Evolutionary conservation across 2,797 vertebrate genomes (phyloP).

Genomic region (Enteromius argenteus): DNA sequence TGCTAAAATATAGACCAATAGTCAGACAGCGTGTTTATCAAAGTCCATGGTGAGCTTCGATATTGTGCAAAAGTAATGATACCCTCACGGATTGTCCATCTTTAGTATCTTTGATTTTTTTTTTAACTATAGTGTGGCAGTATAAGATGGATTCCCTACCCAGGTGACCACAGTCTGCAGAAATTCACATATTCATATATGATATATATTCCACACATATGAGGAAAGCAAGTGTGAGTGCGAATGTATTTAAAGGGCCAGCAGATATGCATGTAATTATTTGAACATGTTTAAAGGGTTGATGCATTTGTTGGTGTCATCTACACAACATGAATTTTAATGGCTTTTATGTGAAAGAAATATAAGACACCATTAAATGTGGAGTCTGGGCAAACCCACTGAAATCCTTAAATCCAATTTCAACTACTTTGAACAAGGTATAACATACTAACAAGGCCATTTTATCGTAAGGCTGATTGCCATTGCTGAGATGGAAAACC

Average conservation of each 20-base stretch:
- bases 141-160: slow-evolving; percentile 56
- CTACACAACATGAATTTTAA: slow-evolving; percentile 49
- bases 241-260: slow-evolving; percentile 64
- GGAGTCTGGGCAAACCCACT: slow-evolving; percentile 55
- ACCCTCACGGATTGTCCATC: slow-evolving; percentile 59
- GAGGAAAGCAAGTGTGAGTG: slow-evolving; percentile 50
- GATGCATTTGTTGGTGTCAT: slow-evolving; percentile 63
- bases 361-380: slow-evolving; percentile 44
- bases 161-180: slow-evolving; percentile 59
- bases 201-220: slow-evolving; percentile 33
- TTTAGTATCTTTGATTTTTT: slow-evolving; percentile 50
- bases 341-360: slow-evolving; percentile 37
- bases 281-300: slow-evolving; percentile 66
- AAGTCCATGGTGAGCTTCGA: slow-evolving; percentile 54
- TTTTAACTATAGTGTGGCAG: slow-evolving; percentile 55
- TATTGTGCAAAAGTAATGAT: slow-evolving; percentile 59
- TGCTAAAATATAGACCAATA: slow-evolving; percentile 46
- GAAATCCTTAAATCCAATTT: slow-evolving; percentile 18
- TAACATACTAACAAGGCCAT: slow-evolving; percentile 30
- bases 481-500: slow-evolving; percentile 39
- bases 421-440: slow-evolving; percentile 15
- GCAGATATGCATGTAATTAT: slow-evolving; percentile 56
- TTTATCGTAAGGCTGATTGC: slow-evolving; percentile 25
- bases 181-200: slow-evolving; percentile 39
- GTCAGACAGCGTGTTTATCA: slow-evolving; percentile 46